These are phyloP conservation scores for Rhynchopsitta pachyrhyncha DNA, from an alignment of 2,113 vertebrate species.

Conservation along the genomic window DNA sequence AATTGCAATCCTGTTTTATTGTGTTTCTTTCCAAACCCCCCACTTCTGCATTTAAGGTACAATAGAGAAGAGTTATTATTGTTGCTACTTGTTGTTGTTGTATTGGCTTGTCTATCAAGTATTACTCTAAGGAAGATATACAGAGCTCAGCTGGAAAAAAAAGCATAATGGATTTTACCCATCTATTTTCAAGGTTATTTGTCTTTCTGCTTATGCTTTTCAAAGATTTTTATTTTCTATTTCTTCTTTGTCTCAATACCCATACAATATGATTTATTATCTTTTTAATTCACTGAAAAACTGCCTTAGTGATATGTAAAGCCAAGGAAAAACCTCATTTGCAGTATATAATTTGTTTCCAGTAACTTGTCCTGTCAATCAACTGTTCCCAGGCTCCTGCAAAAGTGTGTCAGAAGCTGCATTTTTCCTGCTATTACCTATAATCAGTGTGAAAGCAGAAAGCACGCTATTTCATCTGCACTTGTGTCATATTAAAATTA, in stretches of 20 bases:
- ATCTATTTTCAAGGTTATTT: not conserved
- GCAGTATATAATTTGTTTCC: not conserved
- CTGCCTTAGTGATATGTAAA: not conserved
- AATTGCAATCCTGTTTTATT: not conserved
- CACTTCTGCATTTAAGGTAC: not conserved
- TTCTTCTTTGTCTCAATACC: not conserved
- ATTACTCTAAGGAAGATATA: not conserved
- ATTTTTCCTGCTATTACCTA: not conserved
- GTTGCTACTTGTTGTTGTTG: not conserved
- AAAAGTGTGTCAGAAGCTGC: not conserved
- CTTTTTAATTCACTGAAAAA: not conserved
- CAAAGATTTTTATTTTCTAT: not conserved
- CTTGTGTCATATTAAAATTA: not conserved
- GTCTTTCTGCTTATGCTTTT: not conserved
- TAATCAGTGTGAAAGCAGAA: not conserved
- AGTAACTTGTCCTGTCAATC: conserved; percentile 40
- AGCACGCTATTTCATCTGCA: not conserved
- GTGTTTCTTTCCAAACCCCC: not conserved
- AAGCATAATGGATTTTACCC: not conserved
- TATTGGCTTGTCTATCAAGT: not conserved
- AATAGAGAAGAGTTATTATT: not conserved
- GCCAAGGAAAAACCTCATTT: conserved; percentile 20
- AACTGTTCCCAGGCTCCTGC: not conserved
- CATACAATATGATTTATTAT: not conserved
- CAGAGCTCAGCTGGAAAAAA: not conserved